Evolutionary conservation across 2,797 vertebrate species (phyloP), one percentile per base, ranked within the genome.

Genomic region (Sorex maritimensis): DNA sequence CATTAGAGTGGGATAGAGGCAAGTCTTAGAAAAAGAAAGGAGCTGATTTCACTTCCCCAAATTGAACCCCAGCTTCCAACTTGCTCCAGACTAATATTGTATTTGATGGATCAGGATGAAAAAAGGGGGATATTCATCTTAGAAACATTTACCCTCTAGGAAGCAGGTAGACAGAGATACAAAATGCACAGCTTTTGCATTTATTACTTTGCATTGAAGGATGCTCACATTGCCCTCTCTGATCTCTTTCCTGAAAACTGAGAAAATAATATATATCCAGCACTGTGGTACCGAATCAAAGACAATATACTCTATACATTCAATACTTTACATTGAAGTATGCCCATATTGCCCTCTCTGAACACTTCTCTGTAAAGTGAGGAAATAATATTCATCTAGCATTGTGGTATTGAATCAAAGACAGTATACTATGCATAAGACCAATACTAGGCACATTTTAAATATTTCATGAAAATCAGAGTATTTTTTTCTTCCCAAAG

Each of bases 201-300:
- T 89, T 91, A 15, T 94, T 69, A 67, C 28, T 89, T 86, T 81
- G 71, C 38, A 63, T 88, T 61, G 24, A 90, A 78, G 68, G 28
- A 72, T 84, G 46, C 9, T 86, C 86, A 41, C 21, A 44, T 41
- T 73, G 34, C 38, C 38, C 30, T 78, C 68, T 77, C 63, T 79
- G 65, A 91, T 92, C 73, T 94, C 58, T 71, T 86, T 78, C 67
- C 90, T 87, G 30, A 91, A 84, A 94, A 90, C 21, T 85, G n/a
- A 52, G 49, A 30, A 24, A 82, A 77, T 74, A 69, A 69, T 6
- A n/a, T 63, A 21, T 58, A 65, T 30, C 67, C 87, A 80, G 21
- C 49, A 75, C 72, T 82, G 44, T 15, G 44, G 55, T 78, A 58
- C 72, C 86, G 26, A 55, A 90, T 94, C 74, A 72, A 21, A 88